A percentile compares a stretch with the other conserved stretches of the same genome.
Evolutionary conservation across 1,140 invertebrate genomes (phyloP).

Genomic region (Metaphire vulgaris): DNA sequence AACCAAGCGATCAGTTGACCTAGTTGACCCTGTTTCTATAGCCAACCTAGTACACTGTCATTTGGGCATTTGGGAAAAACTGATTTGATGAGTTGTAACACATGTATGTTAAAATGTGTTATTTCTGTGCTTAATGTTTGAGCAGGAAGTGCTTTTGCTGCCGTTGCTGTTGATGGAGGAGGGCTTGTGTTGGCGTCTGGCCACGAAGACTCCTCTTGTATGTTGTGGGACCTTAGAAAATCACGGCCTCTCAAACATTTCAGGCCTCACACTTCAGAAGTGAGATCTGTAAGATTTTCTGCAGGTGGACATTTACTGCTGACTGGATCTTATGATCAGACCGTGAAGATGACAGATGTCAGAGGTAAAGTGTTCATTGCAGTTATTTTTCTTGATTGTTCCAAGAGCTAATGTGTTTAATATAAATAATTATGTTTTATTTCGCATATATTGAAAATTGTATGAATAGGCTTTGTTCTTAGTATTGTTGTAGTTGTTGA

Average conservation of each 20-base stretch:
- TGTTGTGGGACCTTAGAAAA: constrained; percentile 89
- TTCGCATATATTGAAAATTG: background rate
- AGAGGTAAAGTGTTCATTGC: background rate
- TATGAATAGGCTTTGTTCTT: background rate
- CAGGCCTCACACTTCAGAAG: constrained; percentile 85
- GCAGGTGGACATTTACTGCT: background rate
- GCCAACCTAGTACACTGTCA: no score
- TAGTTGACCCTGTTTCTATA: no score
- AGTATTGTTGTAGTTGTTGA: background rate
- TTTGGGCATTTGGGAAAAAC: no score
- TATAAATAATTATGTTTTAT: background rate
- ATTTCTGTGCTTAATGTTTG: no score
- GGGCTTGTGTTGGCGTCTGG: constrained; percentile 88
- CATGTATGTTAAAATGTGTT: no score
- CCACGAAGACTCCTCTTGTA: constrained; percentile 90
- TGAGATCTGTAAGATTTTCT: constrained; percentile 71
- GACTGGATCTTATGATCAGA: background rate
- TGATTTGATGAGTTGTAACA: no score
- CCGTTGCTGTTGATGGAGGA: constrained; percentile 91
- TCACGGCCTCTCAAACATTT: constrained; percentile 80
- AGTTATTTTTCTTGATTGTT: background rate
- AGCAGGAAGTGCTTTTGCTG: constrained; percentile 71
- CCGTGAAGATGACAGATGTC: background rate
- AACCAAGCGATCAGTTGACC: no score
- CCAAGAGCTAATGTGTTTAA: background rate